Percentiles rank a stretch among this genome's conserved stretches.
Conservation (phyloP, 1,140 invertebrate genomes). For the Homarus americanus region DNA sequence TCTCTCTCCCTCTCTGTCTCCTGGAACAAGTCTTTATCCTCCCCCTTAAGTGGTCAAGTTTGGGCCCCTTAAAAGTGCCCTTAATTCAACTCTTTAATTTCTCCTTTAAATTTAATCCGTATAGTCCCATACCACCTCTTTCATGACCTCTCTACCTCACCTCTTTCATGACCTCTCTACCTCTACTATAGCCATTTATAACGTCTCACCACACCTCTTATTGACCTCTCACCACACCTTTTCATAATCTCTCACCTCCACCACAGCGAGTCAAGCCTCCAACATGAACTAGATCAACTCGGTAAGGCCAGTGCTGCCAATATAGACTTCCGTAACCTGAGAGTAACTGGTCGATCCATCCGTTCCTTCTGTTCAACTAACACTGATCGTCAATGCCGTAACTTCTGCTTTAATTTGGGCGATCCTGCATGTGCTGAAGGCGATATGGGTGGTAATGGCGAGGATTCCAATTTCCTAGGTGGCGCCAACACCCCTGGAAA, state of each 20-base stretch:
- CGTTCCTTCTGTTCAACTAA: slow-evolving; percentile 47
- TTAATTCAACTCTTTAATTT: no score
- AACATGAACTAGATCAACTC: slow-evolving; percentile 26
- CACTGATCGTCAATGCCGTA: slow-evolving; percentile 50
- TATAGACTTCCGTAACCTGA: slow-evolving; percentile 42
- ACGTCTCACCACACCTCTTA: no score
- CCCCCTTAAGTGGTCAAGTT: no score
- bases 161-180: no score
- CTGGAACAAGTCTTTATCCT: no score
- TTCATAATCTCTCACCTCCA: not conserved
- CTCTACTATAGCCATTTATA: no score
- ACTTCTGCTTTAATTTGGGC: slow-evolving; percentile 56
- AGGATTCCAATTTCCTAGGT: slow-evolving; percentile 45
- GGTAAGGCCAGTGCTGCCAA: slow-evolving; percentile 29
- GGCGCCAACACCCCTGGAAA: slow-evolving; percentile 51
- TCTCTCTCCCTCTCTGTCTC: no score
- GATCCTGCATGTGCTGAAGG: slow-evolving; percentile 58
- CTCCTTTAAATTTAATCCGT: no score
- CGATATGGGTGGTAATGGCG: slow-evolving; percentile 51
- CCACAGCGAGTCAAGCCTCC: not conserved
- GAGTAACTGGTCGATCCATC: slow-evolving; percentile 29
- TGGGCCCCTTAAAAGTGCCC: no score
- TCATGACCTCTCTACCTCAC: no score
- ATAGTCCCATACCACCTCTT: no score
- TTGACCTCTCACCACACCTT: no score